Conservation (phyloP, 2,113 vertebrate species). For the Gallinago undulata region DNA sequence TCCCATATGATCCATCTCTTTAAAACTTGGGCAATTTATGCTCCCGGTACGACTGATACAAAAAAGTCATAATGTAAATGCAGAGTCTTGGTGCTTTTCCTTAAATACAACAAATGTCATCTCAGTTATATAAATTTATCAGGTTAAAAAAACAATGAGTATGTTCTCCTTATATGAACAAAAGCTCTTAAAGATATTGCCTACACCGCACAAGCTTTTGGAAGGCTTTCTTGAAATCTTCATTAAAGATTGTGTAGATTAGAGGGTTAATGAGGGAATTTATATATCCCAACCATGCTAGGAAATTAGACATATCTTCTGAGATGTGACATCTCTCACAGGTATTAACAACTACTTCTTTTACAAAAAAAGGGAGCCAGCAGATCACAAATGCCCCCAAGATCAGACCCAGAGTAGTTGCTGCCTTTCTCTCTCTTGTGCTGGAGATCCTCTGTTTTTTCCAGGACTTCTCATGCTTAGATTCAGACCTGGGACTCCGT, state of each 20-base stretch:
- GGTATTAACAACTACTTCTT: conserved; percentile 93
- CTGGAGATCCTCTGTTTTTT: conserved; percentile 90
- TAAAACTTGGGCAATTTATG: conserved; percentile 14
- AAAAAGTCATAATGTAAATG: conserved; percentile 19
- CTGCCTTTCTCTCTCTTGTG: conserved; percentile 90
- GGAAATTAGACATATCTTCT: conserved; percentile 90
- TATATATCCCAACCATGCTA: conserved; percentile 96
- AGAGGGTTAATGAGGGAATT: conserved; percentile 98
- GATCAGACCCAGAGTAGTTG: conserved; percentile 92
- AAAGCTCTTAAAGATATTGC: conserved; percentile 78
- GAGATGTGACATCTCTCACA: conserved; percentile 88
- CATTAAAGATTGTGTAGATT: conserved; percentile 98
- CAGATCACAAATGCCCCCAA: conserved; percentile 96
- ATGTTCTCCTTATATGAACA: background rate
- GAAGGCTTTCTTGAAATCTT: conserved; percentile 99
- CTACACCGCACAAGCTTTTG: conserved; percentile 90
- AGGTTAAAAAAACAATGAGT: background rate
- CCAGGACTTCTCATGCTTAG: conserved; percentile 82
- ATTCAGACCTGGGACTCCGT: conserved; percentile 78
- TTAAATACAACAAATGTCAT: conserved; percentile 21
- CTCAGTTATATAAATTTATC: conserved; percentile 44
- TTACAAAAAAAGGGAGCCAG: conserved; percentile 98
- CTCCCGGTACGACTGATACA: conserved; percentile 9
- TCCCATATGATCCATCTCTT: background rate
- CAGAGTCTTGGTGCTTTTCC: conserved; percentile 21